Evolutionary conservation across 2,888 invertebrate genomes (phyloP).

Genomic region (Leptinotarsa rubiginosa): DNA sequence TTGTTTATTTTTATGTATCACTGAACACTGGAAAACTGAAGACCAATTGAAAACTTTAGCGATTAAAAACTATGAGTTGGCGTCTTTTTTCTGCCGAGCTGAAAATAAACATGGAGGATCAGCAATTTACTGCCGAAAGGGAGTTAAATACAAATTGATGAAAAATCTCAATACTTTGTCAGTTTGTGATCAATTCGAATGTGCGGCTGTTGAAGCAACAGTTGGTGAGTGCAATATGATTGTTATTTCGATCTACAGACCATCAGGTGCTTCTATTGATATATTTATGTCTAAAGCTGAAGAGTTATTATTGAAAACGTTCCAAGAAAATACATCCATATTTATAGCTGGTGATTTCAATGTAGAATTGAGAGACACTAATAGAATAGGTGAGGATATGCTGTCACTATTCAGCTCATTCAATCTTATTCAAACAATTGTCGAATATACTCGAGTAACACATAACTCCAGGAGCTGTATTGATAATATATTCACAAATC

Average conservation of each 20-base stretch:
- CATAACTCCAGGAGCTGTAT: background rate
- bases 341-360: background rate
- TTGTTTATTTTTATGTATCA: background rate
- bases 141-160: background rate
- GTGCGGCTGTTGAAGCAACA: background rate
- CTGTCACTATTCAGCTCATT: background rate
- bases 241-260: background rate
- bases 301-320: background rate
- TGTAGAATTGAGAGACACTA: background rate
- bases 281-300: background rate
- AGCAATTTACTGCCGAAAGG: background rate
- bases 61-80: background rate
- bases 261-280: background rate
- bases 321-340: background rate
- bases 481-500: background rate
- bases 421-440: background rate
- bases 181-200: background rate
- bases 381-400: background rate
- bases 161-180: background rate
- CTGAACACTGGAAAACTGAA: slow-evolving; percentile 15
- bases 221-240: background rate
- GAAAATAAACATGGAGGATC: slow-evolving; percentile 3
- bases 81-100: background rate
- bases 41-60: background rate
- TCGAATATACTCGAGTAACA: background rate